Evolutionary conservation across 2,797 vertebrate genomes (phyloP), one percentile per base, ranked within the genome.

Genomic region (Sylvia borin): DNA sequence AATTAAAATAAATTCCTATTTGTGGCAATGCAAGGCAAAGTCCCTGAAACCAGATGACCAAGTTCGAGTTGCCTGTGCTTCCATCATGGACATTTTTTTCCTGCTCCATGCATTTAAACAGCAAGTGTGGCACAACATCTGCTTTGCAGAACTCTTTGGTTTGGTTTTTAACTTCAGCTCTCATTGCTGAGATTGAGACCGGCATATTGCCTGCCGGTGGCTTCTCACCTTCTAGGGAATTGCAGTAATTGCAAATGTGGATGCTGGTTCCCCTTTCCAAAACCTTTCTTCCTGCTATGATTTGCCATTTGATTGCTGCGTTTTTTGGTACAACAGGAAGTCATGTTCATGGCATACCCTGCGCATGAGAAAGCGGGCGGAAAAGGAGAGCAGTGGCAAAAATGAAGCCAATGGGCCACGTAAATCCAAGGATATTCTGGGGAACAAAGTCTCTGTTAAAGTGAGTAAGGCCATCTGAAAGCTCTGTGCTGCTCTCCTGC

Each of bases 341-440:
- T 99, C 99, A 98, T 98, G 99, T 97, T 99, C 99, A 72, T 99
- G 99, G 99, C 99, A 99, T 97, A 99, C 99, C 77, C 99, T 99
- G 97, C 99, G 99, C 86, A 98, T 99, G 98, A 98, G 99, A 99
- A 99, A 99, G 98, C 98, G 99, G 96, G 98, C 98, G 16, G 99
- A 99, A 97, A 98, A 98, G 98, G 98, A 98, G 97, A 98, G 96
- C 97, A 97, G 97, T 97, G 98, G 98, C 98, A 98, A 98, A 98
- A 98, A 96, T 98, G 98, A 98, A 97, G 93, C 98, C 97, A 98
- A 98, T 98, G 98, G 98, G 98, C 98, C 97, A 87, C 98, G 98
- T 98, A 99, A 98, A 98, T 95, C 98, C 98, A 98, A 98, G 98
- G 98, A 99, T 98, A 98, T 98, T 98, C 98, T 99, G 98, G 98